Evolutionary conservation across 2,888 invertebrate species (phyloP).

Genomic region (Rhopalosiphum nymphaeae): DNA sequence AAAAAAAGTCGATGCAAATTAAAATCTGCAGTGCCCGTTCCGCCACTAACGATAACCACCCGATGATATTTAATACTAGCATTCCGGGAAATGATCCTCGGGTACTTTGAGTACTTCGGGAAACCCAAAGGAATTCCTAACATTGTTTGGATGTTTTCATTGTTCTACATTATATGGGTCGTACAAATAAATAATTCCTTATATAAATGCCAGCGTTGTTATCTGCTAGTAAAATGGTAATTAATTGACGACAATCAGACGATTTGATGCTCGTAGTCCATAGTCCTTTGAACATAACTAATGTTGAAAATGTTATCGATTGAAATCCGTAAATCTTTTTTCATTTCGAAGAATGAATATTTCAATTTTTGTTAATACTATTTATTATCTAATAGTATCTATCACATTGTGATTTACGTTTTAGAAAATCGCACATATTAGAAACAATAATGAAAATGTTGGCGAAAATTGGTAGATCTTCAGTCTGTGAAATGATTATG

Average conservation of each 20-base stretch:
- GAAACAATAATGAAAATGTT: background rate
- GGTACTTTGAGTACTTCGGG: conserved; percentile 22
- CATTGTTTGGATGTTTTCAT: conserved; percentile 25
- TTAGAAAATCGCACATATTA: background rate
- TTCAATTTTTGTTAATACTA: no score
- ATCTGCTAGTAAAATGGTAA: conserved; percentile 14
- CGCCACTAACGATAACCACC: background rate
- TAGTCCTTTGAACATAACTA: background rate
- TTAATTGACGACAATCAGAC: conserved; percentile 24
- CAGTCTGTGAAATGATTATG: background rate
- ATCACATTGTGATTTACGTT: background rate
- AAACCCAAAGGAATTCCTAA: conserved; percentile 38
- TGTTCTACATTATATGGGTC: background rate
- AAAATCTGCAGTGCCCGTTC: background rate
- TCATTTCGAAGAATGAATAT: no score
- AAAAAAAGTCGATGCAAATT: conserved; percentile 18
- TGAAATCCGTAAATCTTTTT: no score
- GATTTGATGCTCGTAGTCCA: background rate
- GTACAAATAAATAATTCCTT: conserved; percentile 37
- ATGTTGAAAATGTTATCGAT: background rate
- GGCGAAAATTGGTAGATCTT: background rate
- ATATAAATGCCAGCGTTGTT: background rate
- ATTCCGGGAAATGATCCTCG: conserved; percentile 22
- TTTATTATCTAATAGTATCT: no score
- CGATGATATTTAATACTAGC: conserved; percentile 20